Percentiles rank a stretch among this genome's conserved stretches.
Conservation (phyloP, 2,113 vertebrate species). For the Nothoprocta pentlandii region DNA sequence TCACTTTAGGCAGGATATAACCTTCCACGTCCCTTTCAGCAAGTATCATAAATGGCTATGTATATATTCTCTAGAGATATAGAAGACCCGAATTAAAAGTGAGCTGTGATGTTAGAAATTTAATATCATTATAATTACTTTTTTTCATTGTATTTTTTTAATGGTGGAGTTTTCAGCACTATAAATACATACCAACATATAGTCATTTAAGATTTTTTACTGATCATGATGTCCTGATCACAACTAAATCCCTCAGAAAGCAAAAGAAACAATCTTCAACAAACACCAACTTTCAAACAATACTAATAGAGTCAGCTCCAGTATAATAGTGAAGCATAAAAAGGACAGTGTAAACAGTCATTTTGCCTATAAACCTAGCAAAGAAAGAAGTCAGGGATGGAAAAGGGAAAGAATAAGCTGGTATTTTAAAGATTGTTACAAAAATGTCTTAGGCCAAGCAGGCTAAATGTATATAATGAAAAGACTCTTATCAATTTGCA, state of each 20-base stretch:
- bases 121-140: neutral
- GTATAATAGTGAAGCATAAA: neutral
- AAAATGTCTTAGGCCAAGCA: neutral
- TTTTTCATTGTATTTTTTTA: neutral
- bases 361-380: neutral
- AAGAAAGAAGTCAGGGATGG: fast-evolving
- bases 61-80: neutral
- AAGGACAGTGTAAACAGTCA: neutral
- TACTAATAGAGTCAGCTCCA: neutral
- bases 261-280: neutral
- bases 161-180: neutral
- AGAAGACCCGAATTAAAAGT: neutral
- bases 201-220: neutral
- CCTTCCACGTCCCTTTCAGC: neutral
- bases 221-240: neutral
- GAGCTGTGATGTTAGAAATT: neutral
- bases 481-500: neutral
- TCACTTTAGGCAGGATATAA: neutral
- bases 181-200: fast-evolving
- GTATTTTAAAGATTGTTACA: neutral
- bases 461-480: neutral
- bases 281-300: neutral
- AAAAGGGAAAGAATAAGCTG: neutral
- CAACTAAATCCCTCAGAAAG: neutral
- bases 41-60: fast-evolving